Evolutionary conservation across 2,113 vertebrate genomes (phyloP), one percentile per base, ranked within the genome.

Genomic region (Otus sunia): DNA sequence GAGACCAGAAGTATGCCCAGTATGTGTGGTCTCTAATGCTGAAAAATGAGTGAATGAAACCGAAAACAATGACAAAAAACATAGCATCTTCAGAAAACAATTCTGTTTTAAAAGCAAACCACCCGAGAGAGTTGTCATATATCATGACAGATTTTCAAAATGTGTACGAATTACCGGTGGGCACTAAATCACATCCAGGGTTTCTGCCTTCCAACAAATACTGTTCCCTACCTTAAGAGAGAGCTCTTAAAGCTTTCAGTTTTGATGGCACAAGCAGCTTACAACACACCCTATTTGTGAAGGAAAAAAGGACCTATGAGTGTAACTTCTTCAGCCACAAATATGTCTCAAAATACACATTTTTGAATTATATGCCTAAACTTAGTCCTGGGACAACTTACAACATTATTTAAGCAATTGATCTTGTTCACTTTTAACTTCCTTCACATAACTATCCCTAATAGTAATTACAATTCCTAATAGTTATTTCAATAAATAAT

Each of bases 1-100:
- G 88, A 97, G 91, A 94, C 96, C 91, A 94, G 83, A 97, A 97
- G 80, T 91, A 94, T 78, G 92, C 91, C 94, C 86, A 72, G 91
- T 95, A 94, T 96, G 86, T 96, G 92, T 94, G 94, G 92, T 86
- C 91, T 87, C 77, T 83, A 92, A 88, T 23, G 12, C 73, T 78
- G 79, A 94, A 81, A 95, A 94, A 91, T 82, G 76, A 95, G 69
- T 68, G 67, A 96, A 85, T 19, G 13, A 94, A 94, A 88, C 0
- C 7, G 62, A 95, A 96, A 92, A 90, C 90, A 93, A 90, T 86
- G 79, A 82, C 92, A 93, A 88, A 93, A 96, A 69, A 17, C 45
- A 69, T 8, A 85, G 45, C 69, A 72, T 67, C 86, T 84, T 81
- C 79, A 90, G 90, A 91, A 96, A 96, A 96, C 80, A 94, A 75